phyloP scores from a whole-genome alignment of 2,113 vertebrate genomes.

The Notothenia rossii region DNA sequence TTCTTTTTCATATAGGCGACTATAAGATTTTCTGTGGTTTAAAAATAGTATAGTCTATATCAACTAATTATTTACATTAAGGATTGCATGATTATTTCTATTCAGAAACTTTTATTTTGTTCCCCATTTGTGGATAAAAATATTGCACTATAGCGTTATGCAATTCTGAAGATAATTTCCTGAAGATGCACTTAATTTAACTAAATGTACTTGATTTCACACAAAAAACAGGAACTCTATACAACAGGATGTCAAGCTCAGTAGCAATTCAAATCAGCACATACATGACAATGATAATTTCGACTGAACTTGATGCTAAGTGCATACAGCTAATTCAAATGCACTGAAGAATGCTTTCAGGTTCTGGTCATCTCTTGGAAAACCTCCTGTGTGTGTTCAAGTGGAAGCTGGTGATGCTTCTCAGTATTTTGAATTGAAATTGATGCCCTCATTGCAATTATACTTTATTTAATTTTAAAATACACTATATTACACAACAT shows the following conservation, averaged over 20 bases:
- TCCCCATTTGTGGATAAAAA: conserved; percentile 6
- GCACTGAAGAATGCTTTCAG: neutral
- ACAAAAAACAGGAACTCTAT: conserved; percentile 17
- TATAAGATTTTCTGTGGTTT: neutral
- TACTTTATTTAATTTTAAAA: neutral
- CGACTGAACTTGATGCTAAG: neutral
- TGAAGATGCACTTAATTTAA: too few relatives aligned
- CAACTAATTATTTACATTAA: too few relatives aligned
- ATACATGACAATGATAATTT: neutral
- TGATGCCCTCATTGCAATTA: neutral
- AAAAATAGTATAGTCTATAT: too few relatives aligned
- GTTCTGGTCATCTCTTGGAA: neutral
- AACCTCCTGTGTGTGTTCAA: neutral
- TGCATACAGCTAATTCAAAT: neutral
- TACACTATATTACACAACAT: neutral
- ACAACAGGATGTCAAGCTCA: conserved; percentile 9
- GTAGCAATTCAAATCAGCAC: neutral
- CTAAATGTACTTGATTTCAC: neutral
- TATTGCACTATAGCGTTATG: conserved; percentile 19
- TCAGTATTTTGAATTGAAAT: neutral
- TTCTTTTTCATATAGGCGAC: neutral
- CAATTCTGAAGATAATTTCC: neutral
- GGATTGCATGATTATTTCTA: neutral
- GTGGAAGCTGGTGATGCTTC: neutral
- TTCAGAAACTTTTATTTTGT: conserved; percentile 14